Percentiles rank a stretch among this genome's conserved stretches.
Conservation (phyloP, 2,888 invertebrate species). For the Ceratothoa steindachneri region DNA sequence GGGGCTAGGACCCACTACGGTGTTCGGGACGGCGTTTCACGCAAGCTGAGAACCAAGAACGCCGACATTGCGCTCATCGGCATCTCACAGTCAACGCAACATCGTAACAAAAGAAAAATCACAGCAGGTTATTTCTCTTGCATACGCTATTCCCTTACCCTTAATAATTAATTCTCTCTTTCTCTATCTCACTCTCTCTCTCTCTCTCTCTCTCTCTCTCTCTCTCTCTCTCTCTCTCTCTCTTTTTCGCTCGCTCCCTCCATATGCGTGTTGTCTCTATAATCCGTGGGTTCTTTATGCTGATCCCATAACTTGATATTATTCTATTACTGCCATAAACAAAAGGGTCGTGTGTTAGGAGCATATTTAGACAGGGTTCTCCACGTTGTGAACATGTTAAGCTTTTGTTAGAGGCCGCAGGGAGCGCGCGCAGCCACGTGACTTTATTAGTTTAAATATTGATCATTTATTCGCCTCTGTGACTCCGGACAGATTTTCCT, state of each 20-base stretch:
- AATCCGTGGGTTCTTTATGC: not conserved
- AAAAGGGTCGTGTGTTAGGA: slow-evolving; percentile 1
- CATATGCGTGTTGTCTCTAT: too few species aligned
- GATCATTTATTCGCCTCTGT: slow-evolving; percentile 7
- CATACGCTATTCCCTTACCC: not conserved
- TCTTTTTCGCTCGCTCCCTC: too few species aligned
- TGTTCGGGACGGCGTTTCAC: too few species aligned
- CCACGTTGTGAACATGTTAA: not conserved
- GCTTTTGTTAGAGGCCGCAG: slow-evolving; percentile 13
- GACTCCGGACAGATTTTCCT: not conserved
- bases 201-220: not conserved
- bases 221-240: not conserved
- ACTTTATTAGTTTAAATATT: slow-evolving; percentile 15
- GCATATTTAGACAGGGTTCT: slow-evolving; percentile 9
- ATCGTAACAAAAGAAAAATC: too few species aligned
- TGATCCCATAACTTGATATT: slow-evolving; percentile 12
- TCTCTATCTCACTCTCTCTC: not conserved
- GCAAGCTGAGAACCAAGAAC: too few species aligned
- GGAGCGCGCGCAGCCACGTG: not conserved
- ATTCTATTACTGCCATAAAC: slow-evolving; percentile 8
- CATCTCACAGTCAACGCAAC: too few species aligned
- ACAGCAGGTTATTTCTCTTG: too few species aligned
- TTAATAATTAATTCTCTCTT: not conserved
- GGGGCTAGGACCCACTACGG: too few species aligned
- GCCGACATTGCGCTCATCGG: too few species aligned